These are phyloP conservation scores for Psittacula cyanocephala DNA, from an alignment of 2,113 vertebrate species.

Conservation along the genomic window DNA sequence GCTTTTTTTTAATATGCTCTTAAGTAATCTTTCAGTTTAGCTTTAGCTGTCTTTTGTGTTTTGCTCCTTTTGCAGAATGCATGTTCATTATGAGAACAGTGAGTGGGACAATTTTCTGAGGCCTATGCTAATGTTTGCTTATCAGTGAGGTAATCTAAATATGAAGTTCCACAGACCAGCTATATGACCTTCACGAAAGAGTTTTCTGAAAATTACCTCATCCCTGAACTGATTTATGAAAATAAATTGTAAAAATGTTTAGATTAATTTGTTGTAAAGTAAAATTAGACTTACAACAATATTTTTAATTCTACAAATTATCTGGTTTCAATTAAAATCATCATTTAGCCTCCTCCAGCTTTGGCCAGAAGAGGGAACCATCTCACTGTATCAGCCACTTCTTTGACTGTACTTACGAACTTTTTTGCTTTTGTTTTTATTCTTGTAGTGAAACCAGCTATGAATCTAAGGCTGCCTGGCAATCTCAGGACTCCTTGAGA, in stretches of 20 bases:
- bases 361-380: slow-evolving; percentile 79
- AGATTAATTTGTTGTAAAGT: background rate
- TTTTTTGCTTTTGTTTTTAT: slow-evolving; percentile 1
- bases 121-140: background rate
- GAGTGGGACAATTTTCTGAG: background rate
- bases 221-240: background rate
- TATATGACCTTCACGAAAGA: background rate
- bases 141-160: background rate
- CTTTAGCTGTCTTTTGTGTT: background rate
- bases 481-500: background rate
- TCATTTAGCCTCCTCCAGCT: slow-evolving; percentile 1
- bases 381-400: slow-evolving; percentile 53
- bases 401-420: background rate
- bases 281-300: background rate
- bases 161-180: background rate
- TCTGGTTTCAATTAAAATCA: background rate
- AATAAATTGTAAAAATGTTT: background rate
- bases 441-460: background rate
- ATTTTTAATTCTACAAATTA: background rate
- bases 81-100: background rate
- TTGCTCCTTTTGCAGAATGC: background rate
- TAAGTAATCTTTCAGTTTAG: slow-evolving; percentile 13
- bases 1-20: background rate
- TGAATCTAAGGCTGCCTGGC: background rate
- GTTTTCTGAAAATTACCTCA: background rate